phyloP scores from a whole-genome alignment of 1,140 invertebrate genomes.

The Heliconius hermathena region DNA sequence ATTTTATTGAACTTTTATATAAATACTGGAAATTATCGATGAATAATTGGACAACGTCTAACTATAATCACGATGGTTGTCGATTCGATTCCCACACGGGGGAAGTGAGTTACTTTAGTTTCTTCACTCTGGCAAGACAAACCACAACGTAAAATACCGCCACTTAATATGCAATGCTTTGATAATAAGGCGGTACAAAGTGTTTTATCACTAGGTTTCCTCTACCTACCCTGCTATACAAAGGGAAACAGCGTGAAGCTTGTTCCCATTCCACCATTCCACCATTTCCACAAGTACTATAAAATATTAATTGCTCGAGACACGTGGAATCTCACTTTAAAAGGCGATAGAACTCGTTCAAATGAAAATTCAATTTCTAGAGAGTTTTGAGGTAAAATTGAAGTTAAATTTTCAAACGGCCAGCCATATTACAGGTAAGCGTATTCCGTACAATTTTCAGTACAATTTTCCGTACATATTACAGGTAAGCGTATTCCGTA shows the following conservation, averaged over 20 bases:
- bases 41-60: too few species aligned
- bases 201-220: neutral
- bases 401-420: conserved; percentile 4
- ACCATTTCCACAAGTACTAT: neutral
- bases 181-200: neutral
- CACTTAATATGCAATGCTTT: neutral
- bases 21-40: too few species aligned
- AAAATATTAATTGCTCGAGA: conserved; percentile 1
- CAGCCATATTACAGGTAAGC: neutral
- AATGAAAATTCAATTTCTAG: conserved; percentile 15
- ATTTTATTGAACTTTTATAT: too few species aligned
- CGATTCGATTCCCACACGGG: too few species aligned
- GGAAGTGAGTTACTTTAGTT: neutral
- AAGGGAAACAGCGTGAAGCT: too few species aligned
- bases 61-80: too few species aligned
- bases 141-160: neutral
- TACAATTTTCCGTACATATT: too few species aligned
- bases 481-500: neutral
- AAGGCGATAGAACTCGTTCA: neutral
- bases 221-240: neutral
- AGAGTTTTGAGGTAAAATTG: neutral
- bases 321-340: neutral
- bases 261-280: too few species aligned
- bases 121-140: neutral
- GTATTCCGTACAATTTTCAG: neutral